Conservation (phyloP, 2,888 invertebrate genomes). For the Pollenia griseotomentosa region DNA sequence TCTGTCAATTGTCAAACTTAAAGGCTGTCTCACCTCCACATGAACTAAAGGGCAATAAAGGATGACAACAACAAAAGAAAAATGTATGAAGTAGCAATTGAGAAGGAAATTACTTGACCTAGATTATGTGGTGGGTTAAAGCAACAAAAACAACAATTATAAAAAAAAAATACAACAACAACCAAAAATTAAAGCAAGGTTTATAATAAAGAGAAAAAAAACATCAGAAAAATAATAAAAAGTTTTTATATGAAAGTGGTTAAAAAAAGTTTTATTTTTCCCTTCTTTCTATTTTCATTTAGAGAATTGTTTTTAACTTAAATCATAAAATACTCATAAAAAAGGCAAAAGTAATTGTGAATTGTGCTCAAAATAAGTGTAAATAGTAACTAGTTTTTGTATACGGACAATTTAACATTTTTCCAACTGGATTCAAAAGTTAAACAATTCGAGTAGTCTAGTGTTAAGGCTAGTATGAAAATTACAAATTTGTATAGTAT, state of each 20-base stretch:
- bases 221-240: background rate
- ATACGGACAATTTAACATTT: too few relatives aligned
- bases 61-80: conserved; percentile 1
- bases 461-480: background rate
- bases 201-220: conserved; percentile 14
- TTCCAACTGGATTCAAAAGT: too few relatives aligned
- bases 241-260: conserved; percentile 53
- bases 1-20: too few relatives aligned
- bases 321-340: background rate
- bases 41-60: conserved; percentile 6
- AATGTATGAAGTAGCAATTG: conserved; percentile 65
- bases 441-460: background rate
- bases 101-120: conserved; percentile 81
- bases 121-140: conserved; percentile 73
- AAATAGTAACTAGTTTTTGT: too few relatives aligned
- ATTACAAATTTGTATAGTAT: too few relatives aligned
- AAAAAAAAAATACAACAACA: conserved; percentile 11
- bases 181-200: conserved; percentile 53
- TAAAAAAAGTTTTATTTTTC: conserved; percentile 26
- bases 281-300: background rate
- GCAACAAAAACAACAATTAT: background rate
- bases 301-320: conserved; percentile 10
- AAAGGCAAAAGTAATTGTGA: background rate
- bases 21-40: too few relatives aligned
- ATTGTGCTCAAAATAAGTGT: background rate